Evolutionary conservation across 2,888 invertebrate species (phyloP).

Genomic region (Hydrotaea diabolus): DNA sequence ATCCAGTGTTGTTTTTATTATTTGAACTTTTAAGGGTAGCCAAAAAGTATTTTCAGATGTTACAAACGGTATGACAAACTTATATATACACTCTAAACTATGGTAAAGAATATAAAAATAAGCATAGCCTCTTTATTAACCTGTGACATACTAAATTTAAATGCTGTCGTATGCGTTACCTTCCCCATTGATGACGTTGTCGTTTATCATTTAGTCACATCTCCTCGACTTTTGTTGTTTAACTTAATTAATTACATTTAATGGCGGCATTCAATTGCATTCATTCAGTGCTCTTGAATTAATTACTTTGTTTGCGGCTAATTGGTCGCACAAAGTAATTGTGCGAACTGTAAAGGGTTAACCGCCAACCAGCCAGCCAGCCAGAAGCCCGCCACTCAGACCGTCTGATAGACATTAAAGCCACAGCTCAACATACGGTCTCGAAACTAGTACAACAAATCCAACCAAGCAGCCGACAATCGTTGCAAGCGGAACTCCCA

Average conservation of each 20-base stretch:
- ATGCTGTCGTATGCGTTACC: background rate
- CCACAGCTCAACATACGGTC: background rate
- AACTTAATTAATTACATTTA: conserved; percentile 12
- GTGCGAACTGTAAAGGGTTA: conserved; percentile 7
- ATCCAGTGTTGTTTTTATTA: no score
- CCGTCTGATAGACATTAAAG: background rate
- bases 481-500: conserved; percentile 29
- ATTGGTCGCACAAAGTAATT: background rate
- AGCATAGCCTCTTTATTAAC: no score
- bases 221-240: background rate
- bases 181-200: background rate
- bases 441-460: conserved; percentile 18
- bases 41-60: no score
- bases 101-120: no score
- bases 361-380: background rate
- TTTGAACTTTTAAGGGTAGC: no score
- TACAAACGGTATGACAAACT: no score
- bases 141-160: background rate
- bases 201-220: conserved; percentile 3
- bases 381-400: background rate
- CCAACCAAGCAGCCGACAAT: background rate
- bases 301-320: background rate
- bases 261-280: conserved; percentile 5
- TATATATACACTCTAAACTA: no score
- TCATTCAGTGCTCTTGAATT: background rate